phyloP scores from a whole-genome alignment of 2,113 vertebrate genomes.

The Monarcha castaneiventris region DNA sequence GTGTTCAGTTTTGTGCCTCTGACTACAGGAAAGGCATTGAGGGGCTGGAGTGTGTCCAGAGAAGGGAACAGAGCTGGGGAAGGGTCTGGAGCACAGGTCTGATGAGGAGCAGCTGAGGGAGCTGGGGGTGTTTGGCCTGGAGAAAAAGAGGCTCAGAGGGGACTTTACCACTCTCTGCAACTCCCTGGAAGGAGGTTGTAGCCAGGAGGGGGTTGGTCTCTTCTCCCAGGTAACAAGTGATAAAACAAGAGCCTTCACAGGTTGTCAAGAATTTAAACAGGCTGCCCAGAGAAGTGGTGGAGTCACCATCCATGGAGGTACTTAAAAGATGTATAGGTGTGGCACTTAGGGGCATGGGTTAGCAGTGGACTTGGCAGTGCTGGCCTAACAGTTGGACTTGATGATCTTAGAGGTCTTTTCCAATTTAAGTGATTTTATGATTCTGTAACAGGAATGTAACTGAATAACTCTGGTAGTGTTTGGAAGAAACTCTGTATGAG shows the following conservation, averaged over 20 bases:
- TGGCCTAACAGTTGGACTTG: neutral
- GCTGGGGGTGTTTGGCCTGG: neutral
- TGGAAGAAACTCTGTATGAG: neutral
- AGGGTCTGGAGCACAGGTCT: neutral
- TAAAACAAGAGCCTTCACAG: neutral
- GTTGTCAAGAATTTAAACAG: neutral
- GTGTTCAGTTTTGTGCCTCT: neutral
- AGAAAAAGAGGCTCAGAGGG: neutral
- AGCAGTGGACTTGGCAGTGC: neutral
- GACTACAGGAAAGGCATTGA: neutral
- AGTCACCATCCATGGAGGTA: neutral
- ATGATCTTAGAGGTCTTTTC: neutral
- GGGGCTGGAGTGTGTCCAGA: neutral
- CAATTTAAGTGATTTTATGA: neutral
- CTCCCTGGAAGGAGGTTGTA: neutral
- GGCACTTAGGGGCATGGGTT: neutral
- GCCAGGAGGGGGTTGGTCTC: fast-evolving
- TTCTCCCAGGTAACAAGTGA: neutral
- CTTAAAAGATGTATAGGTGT: neutral
- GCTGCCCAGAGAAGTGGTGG: neutral
- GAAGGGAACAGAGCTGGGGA: neutral
- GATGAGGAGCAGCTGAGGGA: neutral
- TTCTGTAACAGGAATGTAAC: neutral
- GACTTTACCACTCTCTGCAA: neutral
- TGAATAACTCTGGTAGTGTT: neutral